Percentiles rank a stretch among this genome's conserved stretches.
Evolutionary conservation across 1,140 invertebrate species (phyloP).

Genomic region (Chelonus insularis): DNA sequence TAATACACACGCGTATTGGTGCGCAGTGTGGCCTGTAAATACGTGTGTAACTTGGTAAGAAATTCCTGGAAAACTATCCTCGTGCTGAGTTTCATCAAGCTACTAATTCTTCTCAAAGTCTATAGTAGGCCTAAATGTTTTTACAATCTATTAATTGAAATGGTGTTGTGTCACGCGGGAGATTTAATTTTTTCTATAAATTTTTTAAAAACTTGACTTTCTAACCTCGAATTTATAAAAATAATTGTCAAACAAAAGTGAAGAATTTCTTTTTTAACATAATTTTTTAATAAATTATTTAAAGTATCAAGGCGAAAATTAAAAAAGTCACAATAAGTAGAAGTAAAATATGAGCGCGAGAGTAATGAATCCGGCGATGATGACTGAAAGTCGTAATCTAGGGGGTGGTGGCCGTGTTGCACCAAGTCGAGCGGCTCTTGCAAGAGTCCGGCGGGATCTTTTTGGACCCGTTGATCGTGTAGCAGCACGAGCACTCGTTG

Average conservation of each 20-base stretch:
- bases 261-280: no score
- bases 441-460: conserved; percentile 57
- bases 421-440: conserved; percentile 49
- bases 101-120: not conserved
- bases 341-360: conserved; percentile 57
- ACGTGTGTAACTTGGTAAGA: conserved; percentile 7
- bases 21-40: not conserved
- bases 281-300: no score
- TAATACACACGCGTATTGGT: not conserved
- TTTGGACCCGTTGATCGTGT: conserved; percentile 63
- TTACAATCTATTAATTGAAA: not conserved
- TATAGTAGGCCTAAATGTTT: not conserved
- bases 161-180: not conserved
- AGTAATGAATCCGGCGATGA: conserved; percentile 59
- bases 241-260: no score
- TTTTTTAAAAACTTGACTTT: no score
- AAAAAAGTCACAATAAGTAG: no score
- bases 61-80: conserved; percentile 25
- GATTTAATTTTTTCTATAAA: conserved; percentile 5
- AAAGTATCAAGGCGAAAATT: no score
- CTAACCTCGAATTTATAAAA: no score
- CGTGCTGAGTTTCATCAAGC: not conserved
- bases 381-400: conserved; percentile 55
- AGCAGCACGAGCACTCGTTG: conserved; percentile 54
- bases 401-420: conserved; percentile 37